Base-by-base conservation (phyloP, 2,113 vertebrate species). In the Athene cunicularia region DNA sequence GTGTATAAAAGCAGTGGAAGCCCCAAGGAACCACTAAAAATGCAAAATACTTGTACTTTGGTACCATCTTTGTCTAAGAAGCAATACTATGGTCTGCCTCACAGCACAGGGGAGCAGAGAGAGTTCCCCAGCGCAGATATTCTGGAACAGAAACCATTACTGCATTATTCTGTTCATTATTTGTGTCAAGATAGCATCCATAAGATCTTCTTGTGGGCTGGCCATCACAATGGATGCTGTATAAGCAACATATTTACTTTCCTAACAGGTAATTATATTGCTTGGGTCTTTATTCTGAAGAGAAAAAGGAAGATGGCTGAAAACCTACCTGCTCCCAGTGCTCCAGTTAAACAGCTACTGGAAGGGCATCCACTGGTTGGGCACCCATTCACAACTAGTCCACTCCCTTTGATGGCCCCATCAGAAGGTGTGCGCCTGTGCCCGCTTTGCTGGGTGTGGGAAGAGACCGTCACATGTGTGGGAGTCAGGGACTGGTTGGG, bases 401-500 rank as follows among this genome's bases (percentile, higher is more conserved):
- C 97, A 8, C 86, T 92, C 37, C 97, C 98, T 98, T 99, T 99
- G 96, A 99, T 99, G 82, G 99, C 99, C 22, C 99, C 99, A n/a
- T 99, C 99, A 2, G 99, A 99, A 66, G 99, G 99, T 12, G 99
- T 99, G 21, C 99, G 98, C 13, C 98, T 98, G 68, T 99, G 98
- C 74, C 96, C 96, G 0, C 97, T 93, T 3, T 98, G 98, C 14
- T 98, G 97, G 10, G 97, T 68, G 35, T 98, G 98, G 19, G 98
- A 97, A 14, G 98, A 98, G 13, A 98, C 96, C 2, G 99, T 99
- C 66, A 99, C 97, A 0, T 99, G 99, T 19, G 99, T 99, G 92
- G 99, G 99, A 24, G 99, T 99, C 81, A 99, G 98, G 32, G 99
- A 99, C 93, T 99, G 99, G 27, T 98, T 98, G 33, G 99, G 99